A percentile compares a stretch with the other conserved stretches of the same genome.
These are phyloP conservation scores for Amiota mariae DNA, from an alignment of 2,888 invertebrate species.

Conservation along the genomic window DNA sequence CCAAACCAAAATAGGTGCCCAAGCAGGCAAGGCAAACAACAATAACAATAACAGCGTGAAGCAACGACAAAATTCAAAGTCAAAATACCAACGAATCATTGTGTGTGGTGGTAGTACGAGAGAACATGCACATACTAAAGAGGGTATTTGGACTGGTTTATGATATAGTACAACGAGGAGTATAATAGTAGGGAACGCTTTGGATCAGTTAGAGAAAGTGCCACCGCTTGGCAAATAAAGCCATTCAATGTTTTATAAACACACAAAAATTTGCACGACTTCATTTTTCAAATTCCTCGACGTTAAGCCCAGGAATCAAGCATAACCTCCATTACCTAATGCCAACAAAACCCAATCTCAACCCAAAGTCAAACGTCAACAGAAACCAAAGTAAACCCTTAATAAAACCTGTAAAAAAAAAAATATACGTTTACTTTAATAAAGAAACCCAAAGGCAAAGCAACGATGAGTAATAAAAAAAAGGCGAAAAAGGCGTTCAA, in stretches of 20 bases:
- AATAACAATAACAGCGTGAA: constrained; percentile 7
- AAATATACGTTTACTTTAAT: background rate
- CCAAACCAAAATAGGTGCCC: constrained; percentile 20
- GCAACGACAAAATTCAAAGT: constrained; percentile 17
- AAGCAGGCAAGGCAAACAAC: constrained; percentile 2
- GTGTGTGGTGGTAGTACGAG: background rate
- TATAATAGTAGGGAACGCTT: no score
- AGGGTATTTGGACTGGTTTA: no score
- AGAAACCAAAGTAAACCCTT: constrained; percentile 1
- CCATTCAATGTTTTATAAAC: constrained; percentile 59
- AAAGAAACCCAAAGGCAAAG: constrained; percentile 12
- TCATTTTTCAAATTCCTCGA: constrained; percentile 60
- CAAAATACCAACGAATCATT: constrained; percentile 22
- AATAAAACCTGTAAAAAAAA: background rate
- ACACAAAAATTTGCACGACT: constrained; percentile 59
- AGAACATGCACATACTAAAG: no score
- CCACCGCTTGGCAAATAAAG: constrained; percentile 45
- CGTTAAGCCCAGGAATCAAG: constrained; percentile 23
- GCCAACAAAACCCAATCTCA: constrained; percentile 8
- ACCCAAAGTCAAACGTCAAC: background rate
- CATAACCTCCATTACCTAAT: background rate
- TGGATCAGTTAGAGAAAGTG: background rate
- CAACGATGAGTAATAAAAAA: background rate
- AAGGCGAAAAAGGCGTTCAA: background rate
- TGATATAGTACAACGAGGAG: no score